phyloP scores from a whole-genome alignment of 2,888 invertebrate species.

The Uropetala carovei region DNA sequence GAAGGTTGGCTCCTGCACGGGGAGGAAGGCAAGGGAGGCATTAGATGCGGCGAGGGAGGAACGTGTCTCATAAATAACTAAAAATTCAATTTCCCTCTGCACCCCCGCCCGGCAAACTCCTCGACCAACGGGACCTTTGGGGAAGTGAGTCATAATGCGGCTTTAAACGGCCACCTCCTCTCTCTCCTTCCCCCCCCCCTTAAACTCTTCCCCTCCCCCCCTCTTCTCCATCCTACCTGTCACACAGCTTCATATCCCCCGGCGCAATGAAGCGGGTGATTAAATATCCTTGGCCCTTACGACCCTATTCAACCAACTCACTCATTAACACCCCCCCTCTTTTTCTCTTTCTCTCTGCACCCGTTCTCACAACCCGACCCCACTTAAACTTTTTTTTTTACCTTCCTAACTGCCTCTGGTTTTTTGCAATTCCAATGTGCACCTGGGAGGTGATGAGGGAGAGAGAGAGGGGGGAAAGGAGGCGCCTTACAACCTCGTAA shows the following conservation, averaged over 20 bases:
- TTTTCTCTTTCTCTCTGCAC: background rate
- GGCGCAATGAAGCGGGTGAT: slow-evolving; percentile 63
- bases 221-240: background rate
- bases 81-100: slow-evolving; percentile 61
- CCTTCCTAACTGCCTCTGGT: background rate
- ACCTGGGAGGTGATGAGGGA: background rate
- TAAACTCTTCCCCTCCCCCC: background rate
- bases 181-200: background rate
- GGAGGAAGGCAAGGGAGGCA: slow-evolving; percentile 14
- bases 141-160: slow-evolving; percentile 57
- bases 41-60: slow-evolving; percentile 48
- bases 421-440: slow-evolving; percentile 25
- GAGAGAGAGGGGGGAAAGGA: background rate
- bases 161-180: slow-evolving; percentile 41
- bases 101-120: background rate
- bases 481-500: background rate
- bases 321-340: slow-evolving; percentile 48
- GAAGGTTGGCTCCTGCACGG: background rate
- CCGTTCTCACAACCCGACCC: background rate
- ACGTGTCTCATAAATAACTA: slow-evolving; percentile 58
- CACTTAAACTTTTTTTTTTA: background rate
- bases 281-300: slow-evolving; percentile 56
- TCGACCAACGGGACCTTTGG: slow-evolving; percentile 18
- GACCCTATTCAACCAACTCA: slow-evolving; percentile 51
- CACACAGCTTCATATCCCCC: slow-evolving; percentile 26